Percentiles rank a stretch among this genome's conserved stretches.
These are phyloP conservation scores for Aplysina aerophoba DNA, from an alignment of 37 sponge, comb jelly and placozoan genomes.

Conservation along the genomic window DNA sequence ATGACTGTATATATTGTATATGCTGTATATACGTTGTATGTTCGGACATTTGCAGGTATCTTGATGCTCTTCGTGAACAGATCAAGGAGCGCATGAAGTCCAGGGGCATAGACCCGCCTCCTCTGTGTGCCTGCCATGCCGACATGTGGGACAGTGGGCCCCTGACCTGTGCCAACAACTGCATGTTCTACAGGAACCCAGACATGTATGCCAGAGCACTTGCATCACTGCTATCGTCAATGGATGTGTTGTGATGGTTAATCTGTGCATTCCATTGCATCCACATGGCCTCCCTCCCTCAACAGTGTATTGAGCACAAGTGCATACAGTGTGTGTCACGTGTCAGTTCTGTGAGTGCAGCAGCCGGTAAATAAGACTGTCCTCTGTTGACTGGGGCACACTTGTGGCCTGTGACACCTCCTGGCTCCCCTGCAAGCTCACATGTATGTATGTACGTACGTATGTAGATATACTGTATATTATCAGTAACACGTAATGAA, in stretches of 20 bases:
- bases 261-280: no score
- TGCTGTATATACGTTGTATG: background rate
- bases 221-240: slow-evolving; percentile 41
- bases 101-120: slow-evolving; percentile 40
- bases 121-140: slow-evolving; percentile 74
- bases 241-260: slow-evolving; percentile 22
- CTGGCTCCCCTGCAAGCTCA: no score
- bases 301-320: no score
- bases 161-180: slow-evolving; percentile 83
- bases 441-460: slow-evolving; percentile 5
- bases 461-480: no score
- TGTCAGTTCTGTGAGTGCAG: no score
- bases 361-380: no score
- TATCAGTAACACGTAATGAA: no score
- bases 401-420: no score
- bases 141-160: slow-evolving; percentile 81
- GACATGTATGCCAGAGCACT: slow-evolving; percentile 64
- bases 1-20: background rate
- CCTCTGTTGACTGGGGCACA: no score
- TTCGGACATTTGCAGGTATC: slow-evolving; percentile 24
- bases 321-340: no score
- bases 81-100: slow-evolving; percentile 53
- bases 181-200: slow-evolving; percentile 74
- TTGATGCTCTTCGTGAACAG: slow-evolving; percentile 59
- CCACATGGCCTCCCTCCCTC: no score